Conservation (phyloP, 2,888 invertebrate species). For the Baronia brevicornis region DNA sequence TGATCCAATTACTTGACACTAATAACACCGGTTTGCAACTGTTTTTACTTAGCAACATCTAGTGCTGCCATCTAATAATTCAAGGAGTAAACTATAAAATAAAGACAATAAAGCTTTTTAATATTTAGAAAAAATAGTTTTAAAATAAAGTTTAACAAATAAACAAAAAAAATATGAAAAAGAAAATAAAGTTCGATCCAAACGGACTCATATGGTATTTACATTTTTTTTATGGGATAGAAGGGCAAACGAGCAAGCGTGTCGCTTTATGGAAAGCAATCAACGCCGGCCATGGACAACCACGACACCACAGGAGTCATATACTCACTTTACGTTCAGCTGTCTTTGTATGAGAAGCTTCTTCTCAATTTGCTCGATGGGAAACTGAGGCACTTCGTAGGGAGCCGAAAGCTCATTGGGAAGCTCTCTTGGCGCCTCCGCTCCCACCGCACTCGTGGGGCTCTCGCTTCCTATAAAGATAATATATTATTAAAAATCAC, state of each 20-base stretch:
- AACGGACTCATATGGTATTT: too few species aligned
- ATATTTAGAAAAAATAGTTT: slow-evolving; percentile 1
- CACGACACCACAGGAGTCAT: too few species aligned
- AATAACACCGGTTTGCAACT: slow-evolving; percentile 38
- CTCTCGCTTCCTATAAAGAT: slow-evolving; percentile 81
- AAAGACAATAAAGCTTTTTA: neutral
- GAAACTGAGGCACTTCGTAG: slow-evolving; percentile 98
- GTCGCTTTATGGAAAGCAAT: too few species aligned
- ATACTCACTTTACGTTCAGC: slow-evolving; percentile 88
- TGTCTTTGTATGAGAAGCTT: slow-evolving; percentile 92
- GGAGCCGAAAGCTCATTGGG: slow-evolving; percentile 95
- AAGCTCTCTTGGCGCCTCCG: slow-evolving; percentile 74
- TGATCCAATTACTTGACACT: slow-evolving; percentile 63
- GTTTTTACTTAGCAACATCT: slow-evolving; percentile 19
- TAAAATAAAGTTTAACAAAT: too few species aligned
- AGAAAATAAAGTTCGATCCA: too few species aligned
- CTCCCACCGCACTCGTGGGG: slow-evolving; percentile 77
- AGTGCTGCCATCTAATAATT: slow-evolving; percentile 4
- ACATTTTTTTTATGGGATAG: too few species aligned
- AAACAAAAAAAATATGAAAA: too few species aligned
- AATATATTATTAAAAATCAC: slow-evolving; percentile 10
- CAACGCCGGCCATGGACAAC: too few species aligned
- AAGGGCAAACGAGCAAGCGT: too few species aligned
- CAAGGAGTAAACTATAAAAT: too few species aligned
- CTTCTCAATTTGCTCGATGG: slow-evolving; percentile 97